Percentiles rank a stretch among this genome's conserved stretches.
Evolutionary conservation across 1,140 invertebrate species (phyloP).

Genomic region (Trichonephila inaurata): DNA sequence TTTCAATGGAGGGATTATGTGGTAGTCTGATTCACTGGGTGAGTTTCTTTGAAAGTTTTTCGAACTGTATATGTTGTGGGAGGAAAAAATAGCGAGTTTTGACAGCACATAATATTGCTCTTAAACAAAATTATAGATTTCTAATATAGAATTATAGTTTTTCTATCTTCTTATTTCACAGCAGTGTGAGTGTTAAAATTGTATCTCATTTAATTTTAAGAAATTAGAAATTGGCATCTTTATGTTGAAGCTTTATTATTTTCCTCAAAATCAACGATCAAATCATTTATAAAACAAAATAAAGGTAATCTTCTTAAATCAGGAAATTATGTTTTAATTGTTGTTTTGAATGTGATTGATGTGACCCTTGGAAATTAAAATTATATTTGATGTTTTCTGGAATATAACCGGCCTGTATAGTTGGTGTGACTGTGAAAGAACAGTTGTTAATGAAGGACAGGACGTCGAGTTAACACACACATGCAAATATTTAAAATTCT

Average conservation of each 20-base stretch:
- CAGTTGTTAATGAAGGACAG: no score
- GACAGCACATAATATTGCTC: neutral
- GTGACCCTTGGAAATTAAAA: no score
- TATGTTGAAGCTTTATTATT: neutral
- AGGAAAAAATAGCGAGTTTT: neutral
- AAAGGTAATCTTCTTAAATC: no score
- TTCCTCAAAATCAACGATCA: neutral
- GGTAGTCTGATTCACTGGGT: slow-evolving; percentile 50
- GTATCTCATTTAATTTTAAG: neutral
- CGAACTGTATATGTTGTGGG: neutral
- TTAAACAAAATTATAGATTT: neutral
- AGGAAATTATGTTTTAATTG: no score
- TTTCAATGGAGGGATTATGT: slow-evolving; percentile 29
- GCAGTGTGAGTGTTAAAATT: neutral
- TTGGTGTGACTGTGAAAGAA: no score
- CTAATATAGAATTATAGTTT: neutral
- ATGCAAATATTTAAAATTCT: no score
- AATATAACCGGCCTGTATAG: no score
- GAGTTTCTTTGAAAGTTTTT: neutral
- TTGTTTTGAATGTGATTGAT: no score
- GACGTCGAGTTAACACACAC: no score
- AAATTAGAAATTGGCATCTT: neutral
- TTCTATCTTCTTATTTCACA: neutral
- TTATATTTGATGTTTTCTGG: no score
- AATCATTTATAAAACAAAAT: no score